Base-by-base conservation (phyloP, 2,888 invertebrate genomes). In the Thera obeliscata region DNA sequence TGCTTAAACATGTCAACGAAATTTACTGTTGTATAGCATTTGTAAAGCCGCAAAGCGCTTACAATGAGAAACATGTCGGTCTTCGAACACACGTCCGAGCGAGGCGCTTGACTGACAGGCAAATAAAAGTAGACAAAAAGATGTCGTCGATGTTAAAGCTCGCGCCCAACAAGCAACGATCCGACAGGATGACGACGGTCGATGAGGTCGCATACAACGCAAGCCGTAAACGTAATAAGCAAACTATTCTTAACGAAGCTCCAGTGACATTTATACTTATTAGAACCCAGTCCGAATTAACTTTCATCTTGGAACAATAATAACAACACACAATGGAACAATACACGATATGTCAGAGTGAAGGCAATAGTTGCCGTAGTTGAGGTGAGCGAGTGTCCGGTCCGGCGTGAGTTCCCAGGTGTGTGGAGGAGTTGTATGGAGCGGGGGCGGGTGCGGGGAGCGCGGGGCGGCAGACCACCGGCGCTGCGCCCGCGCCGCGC, bases 401-500 rank as follows among this genome's bases (percentile, higher is more conserved):
- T 85, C 86, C 86, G 83, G 82, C 84, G 82, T 82, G 81, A 85
- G 88, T 86, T 89, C 87, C 87, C 88, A 90, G 87, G 88, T 89
- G 88, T 89, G 87, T 85, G 86, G 87, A 82, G 70, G 74, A 70
- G 70, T 85, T 85, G 76, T 85, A 85, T 83, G 80, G 81, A 81
- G 75, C 70, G 78, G 9, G 58, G 78, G 22, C 22, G 70, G 67
- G 78, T 67, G 75, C 69, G 78, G 79, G 78, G 78, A 22, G 22
- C 22, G 22, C 22, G 22, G 78, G 83, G 82, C 81, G 78, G 76
- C 81, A 83, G 92, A 92, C 92, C 92, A 92, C 93, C 93, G 78
- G 90, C 89, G 92, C 92, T 83, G 92, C 86, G 90, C 89, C 85
- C 84, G 90, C 90, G 88, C 85, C 84, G 90, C 90, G 88, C 88